A percentile compares a stretch with the other conserved stretches of the same genome.
Evolutionary conservation across 2,797 vertebrate species (phyloP).

Genomic region (Sebastes diploproa): DNA sequence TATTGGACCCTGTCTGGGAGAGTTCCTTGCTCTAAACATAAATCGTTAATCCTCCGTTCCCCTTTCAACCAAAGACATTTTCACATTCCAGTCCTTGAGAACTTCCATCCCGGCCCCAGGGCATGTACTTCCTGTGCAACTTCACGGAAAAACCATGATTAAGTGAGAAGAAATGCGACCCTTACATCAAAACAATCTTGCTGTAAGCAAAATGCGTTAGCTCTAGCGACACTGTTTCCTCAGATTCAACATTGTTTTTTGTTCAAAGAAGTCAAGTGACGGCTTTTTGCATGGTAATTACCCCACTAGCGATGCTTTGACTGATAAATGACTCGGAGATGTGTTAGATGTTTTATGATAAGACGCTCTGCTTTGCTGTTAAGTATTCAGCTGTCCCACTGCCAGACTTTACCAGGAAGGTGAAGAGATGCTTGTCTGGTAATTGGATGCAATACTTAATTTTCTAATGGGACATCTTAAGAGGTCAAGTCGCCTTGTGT

Average conservation of each 20-base stretch:
- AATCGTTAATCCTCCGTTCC: not conserved
- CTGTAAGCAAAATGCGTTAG: conserved; percentile 4
- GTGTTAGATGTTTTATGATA: conserved; percentile 51
- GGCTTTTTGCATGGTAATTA: conserved; percentile 35
- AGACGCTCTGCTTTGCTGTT: conserved; percentile 34
- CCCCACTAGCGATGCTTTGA: conserved; percentile 1
- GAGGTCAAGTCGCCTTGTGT: conserved; percentile 61
- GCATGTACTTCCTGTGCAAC: conserved; percentile 21
- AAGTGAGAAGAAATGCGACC: conserved; percentile 31
- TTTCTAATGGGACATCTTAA: conserved; percentile 64
- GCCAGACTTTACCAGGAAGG: conserved; percentile 51
- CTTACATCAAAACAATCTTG: not conserved
- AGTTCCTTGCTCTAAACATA: not conserved
- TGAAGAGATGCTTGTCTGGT: conserved; percentile 68
- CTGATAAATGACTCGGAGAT: conserved; percentile 27
- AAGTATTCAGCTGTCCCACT: conserved; percentile 50
- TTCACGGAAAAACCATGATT: conserved; percentile 12
- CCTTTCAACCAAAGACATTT: conserved; percentile 11
- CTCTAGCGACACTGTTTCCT: not conserved
- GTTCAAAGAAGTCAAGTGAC: conserved; percentile 40
- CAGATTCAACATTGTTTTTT: conserved; percentile 5
- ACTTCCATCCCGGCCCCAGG: conserved; percentile 23
- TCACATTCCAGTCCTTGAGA: conserved; percentile 28
- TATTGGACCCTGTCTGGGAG: not conserved
- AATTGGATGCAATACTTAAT: conserved; percentile 73